Conservation (phyloP, 2,113 vertebrate species). For the Rhabdomys dilectus region DNA sequence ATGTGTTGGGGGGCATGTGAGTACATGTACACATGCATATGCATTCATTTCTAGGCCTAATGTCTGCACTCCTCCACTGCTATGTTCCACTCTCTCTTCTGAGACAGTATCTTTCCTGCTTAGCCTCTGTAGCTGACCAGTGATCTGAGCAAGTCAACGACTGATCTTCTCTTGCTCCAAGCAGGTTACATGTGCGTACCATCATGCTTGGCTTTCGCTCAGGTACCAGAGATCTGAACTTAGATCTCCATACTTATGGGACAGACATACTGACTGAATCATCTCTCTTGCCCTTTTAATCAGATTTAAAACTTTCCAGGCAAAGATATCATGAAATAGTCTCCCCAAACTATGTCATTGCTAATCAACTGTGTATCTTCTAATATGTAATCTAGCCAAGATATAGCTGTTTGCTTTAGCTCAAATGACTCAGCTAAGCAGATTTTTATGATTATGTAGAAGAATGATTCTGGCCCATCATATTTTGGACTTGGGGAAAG, state of each 20-base stretch:
- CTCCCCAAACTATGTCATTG: background rate
- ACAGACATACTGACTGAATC: background rate
- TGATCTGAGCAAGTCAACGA: background rate
- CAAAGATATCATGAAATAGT: background rate
- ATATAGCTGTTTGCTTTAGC: background rate
- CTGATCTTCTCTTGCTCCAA: background rate
- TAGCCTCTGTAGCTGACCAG: no score
- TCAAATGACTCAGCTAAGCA: background rate
- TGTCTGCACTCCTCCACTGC: background rate
- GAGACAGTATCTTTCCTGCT: background rate
- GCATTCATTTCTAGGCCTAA: background rate
- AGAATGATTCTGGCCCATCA: background rate
- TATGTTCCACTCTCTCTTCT: background rate
- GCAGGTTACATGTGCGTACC: no score
- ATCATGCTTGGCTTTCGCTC: background rate
- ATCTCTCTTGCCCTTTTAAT: background rate
- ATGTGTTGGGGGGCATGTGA: background rate
- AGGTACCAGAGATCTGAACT: no score
- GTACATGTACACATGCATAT: no score
- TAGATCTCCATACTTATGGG: background rate
- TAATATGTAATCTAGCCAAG: background rate
- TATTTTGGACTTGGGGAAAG: slow-evolving; percentile 22
- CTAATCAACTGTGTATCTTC: background rate
- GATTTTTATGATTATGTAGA: background rate
- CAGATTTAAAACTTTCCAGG: background rate